A percentile compares a stretch with the other conserved stretches of the same genome.
Conservation (phyloP, 2,888 invertebrate genomes). For the Uloborus plumipes region DNA sequence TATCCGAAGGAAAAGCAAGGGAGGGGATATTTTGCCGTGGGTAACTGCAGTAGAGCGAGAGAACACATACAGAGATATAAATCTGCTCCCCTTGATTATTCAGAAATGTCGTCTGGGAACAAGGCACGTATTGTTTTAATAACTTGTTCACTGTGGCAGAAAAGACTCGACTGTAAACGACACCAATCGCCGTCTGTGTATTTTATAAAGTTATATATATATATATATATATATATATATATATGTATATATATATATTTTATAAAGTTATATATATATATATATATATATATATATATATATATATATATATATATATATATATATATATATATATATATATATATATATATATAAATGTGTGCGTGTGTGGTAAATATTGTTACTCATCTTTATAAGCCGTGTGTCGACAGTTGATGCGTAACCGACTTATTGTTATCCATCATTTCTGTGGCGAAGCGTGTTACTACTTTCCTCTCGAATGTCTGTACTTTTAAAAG, state of each 20-base stretch:
- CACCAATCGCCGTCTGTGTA: slow-evolving; percentile 25
- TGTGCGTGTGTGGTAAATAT: slow-evolving; percentile 58
- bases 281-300: slow-evolving; percentile 11
- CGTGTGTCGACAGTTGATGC: slow-evolving; percentile 48
- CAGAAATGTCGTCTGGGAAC: slow-evolving; percentile 50
- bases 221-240: slow-evolving; percentile 14
- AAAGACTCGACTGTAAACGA: slow-evolving; percentile 62
- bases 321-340: slow-evolving; percentile 1
- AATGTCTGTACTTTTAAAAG: background rate
- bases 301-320: background rate
- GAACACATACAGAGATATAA: slow-evolving; percentile 56
- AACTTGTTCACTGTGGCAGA: slow-evolving; percentile 62
- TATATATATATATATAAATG: slow-evolving; percentile 41
- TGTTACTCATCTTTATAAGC: slow-evolving; percentile 60
- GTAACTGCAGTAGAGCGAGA: slow-evolving; percentile 7
- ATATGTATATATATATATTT: background rate
- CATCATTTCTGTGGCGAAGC: slow-evolving; percentile 54
- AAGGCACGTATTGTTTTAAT: slow-evolving; percentile 64
- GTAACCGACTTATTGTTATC: slow-evolving; percentile 55
- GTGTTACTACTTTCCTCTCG: slow-evolving; percentile 9
- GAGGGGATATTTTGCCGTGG: slow-evolving; percentile 6
- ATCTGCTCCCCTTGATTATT: slow-evolving; percentile 60
- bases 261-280: slow-evolving; percentile 5
- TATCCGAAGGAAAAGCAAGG: slow-evolving; percentile 44
- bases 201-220: background rate